These are phyloP conservation scores for Gorsachius magnificus DNA, from an alignment of 2,797 vertebrate genomes.

Conservation along the genomic window DNA sequence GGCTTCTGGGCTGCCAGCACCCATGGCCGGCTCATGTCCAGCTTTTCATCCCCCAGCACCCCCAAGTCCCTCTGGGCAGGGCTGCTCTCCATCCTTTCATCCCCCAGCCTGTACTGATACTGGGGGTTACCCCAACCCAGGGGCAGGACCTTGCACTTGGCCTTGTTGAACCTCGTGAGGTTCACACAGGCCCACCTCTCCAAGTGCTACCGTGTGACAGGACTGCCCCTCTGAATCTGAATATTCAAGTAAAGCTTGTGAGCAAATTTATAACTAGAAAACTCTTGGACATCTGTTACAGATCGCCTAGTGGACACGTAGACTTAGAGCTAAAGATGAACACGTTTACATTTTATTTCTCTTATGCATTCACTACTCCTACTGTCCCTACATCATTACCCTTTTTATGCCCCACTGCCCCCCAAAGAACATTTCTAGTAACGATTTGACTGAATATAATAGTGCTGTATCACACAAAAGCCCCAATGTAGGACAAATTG, in stretches of 20 bases:
- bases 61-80: too few species aligned
- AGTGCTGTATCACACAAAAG: not conserved
- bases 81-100: too few species aligned
- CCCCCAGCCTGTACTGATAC: too few species aligned
- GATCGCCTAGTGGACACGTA: not conserved
- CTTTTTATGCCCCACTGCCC: not conserved
- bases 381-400: not conserved
- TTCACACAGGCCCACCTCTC: too few species aligned
- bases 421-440: not conserved
- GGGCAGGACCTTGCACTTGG: too few species aligned
- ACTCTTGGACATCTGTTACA: not conserved
- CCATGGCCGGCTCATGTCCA: too few species aligned
- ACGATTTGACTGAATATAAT: not conserved
- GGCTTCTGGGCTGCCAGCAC: too few species aligned
- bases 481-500: not conserved
- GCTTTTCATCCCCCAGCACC: too few species aligned
- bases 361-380: not conserved
- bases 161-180: too few species aligned
- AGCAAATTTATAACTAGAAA: not conserved
- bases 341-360: not conserved
- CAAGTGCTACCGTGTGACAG: not conserved
- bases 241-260: not conserved
- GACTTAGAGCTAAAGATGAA: not conserved
- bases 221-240: not conserved
- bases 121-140: too few species aligned